Percentiles rank a stretch among this genome's conserved stretches.
These are phyloP conservation scores for Drosophila sechellia DNA, from an alignment of 1,140 invertebrate genomes.

Conservation along the genomic window DNA sequence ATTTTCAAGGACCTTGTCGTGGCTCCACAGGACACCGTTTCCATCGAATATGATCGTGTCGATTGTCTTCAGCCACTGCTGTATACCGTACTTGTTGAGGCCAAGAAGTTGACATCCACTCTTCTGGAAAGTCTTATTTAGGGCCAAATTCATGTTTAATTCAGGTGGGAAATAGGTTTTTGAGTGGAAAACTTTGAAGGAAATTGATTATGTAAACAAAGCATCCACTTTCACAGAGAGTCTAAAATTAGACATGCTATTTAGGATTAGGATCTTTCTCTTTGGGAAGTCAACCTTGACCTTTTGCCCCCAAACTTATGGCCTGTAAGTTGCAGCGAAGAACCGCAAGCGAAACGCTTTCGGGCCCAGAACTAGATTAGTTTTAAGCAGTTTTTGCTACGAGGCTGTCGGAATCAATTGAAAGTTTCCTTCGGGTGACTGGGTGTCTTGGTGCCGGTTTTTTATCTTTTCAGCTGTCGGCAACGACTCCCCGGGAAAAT, in stretches of 20 bases:
- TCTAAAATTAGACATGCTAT: too few relatives aligned
- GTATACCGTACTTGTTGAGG: constrained; percentile 41
- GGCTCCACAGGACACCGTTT: constrained; percentile 56
- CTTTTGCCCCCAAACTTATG: background rate
- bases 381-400: constrained; percentile 15
- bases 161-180: too few relatives aligned
- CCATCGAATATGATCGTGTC: constrained; percentile 57
- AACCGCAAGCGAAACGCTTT: background rate
- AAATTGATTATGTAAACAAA: background rate
- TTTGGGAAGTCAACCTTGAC: background rate
- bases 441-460: background rate
- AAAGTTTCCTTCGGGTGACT: constrained; percentile 15
- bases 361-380: constrained; percentile 24
- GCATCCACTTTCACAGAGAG: background rate
- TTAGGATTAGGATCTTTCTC: too few relatives aligned
- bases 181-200: background rate
- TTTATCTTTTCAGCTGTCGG: constrained; percentile 9
- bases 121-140: constrained; percentile 23
- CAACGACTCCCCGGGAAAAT: constrained; percentile 25
- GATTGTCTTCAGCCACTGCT: constrained; percentile 48
- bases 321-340: background rate
- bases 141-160: constrained; percentile 22
- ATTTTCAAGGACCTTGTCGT: constrained; percentile 10
- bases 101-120: constrained; percentile 42
- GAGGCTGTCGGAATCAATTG: constrained; percentile 23